phyloP scores from a whole-genome alignment of 2,113 vertebrate genomes.

The Lepus europaeus region DNA sequence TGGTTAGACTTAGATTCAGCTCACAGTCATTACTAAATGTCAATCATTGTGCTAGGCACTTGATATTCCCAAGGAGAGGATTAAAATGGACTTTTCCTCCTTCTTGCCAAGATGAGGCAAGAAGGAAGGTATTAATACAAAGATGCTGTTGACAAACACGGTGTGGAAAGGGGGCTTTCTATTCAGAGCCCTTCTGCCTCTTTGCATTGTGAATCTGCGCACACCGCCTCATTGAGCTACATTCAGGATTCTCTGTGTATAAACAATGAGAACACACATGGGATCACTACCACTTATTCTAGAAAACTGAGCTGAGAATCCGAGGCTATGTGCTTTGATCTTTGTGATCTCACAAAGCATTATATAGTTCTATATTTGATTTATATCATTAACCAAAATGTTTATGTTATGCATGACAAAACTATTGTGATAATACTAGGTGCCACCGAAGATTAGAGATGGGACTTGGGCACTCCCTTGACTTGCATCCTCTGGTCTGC shows the following conservation, averaged over 20 bases:
- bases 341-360: not conserved
- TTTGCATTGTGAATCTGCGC: not conserved
- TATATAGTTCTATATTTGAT: not conserved
- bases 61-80: not conserved
- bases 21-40: not conserved
- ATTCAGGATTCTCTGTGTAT: not conserved
- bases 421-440: not conserved
- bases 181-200: not conserved
- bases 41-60: not conserved
- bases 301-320: not conserved
- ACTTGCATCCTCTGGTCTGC: too few species aligned
- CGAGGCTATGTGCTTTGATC: not conserved
- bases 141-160: not conserved
- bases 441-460: too few species aligned
- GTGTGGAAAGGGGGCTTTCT: not conserved
- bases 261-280: not conserved
- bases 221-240: fast-evolving
- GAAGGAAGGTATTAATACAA: not conserved
- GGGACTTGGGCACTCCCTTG: too few species aligned
- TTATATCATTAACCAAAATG: slow-evolving; percentile 49
- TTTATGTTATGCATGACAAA: not conserved
- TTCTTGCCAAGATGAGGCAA: not conserved
- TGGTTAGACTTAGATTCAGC: not conserved
- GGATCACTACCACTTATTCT: not conserved
- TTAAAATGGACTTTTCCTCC: not conserved